Evolutionary conservation across 2,797 vertebrate genomes (phyloP).

Genomic region (Sebastes steindachneri): DNA sequence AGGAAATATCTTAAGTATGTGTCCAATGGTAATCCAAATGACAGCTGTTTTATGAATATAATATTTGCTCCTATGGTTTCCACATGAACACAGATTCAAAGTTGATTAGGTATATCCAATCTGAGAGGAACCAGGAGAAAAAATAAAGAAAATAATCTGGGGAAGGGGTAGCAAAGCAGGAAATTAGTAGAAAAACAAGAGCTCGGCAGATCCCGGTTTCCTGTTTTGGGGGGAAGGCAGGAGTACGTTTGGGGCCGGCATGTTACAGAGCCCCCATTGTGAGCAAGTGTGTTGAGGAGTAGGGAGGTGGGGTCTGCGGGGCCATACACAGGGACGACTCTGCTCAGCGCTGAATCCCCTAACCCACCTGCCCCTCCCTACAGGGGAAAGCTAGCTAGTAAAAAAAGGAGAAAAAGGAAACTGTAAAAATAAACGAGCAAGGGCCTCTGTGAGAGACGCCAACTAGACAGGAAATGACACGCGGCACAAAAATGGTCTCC

Average conservation of each 20-base stretch:
- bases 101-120: slow-evolving; percentile 74
- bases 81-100: slow-evolving; percentile 39
- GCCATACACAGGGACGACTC: slow-evolving; percentile 74
- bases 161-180: slow-evolving; percentile 85
- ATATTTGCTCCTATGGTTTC: slow-evolving; percentile 18
- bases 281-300: slow-evolving; percentile 80
- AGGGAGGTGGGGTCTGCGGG: slow-evolving; percentile 74
- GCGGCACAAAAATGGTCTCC: slow-evolving; percentile 81
- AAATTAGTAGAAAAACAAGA: slow-evolving; percentile 88
- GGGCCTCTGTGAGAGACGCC: slow-evolving; percentile 74
- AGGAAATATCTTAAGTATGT: slow-evolving; percentile 16
- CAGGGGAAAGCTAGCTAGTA: slow-evolving; percentile 77
- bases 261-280: slow-evolving; percentile 88
- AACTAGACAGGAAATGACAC: slow-evolving; percentile 86
- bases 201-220: slow-evolving; percentile 84
- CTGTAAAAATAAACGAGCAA: slow-evolving; percentile 87
- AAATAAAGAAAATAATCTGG: slow-evolving; percentile 85
- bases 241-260: slow-evolving; percentile 73
- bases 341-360: slow-evolving; percentile 67
- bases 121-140: slow-evolving; percentile 74
- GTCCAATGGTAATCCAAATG: neutral
- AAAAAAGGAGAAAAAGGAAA: slow-evolving; percentile 83
- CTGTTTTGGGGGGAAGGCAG: slow-evolving; percentile 84
- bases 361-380: slow-evolving; percentile 76
- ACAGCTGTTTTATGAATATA: neutral